These are phyloP conservation scores for Bergia puertoricense DNA, from an alignment of 92 coral and sea anemone genomes.

Conservation along the genomic window DNA sequence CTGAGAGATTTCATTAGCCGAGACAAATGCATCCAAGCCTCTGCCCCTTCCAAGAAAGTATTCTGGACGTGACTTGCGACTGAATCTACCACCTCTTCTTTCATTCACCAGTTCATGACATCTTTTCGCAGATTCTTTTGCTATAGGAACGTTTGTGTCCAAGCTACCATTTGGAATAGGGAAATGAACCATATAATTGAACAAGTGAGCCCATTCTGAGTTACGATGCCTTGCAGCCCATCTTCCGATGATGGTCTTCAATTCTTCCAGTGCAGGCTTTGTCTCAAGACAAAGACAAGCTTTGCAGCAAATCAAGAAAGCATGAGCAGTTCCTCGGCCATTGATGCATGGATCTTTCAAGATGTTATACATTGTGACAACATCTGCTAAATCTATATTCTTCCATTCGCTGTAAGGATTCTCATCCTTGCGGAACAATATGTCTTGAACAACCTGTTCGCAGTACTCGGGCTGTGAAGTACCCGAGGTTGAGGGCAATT, in stretches of 20 bases:
- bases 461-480: constrained; percentile 35
- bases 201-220: constrained; percentile 69
- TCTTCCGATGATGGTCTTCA: constrained; percentile 28
- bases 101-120: constrained; percentile 47
- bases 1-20: constrained; percentile 37
- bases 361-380: constrained; percentile 32
- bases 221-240: constrained; percentile 49
- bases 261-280: constrained; percentile 55
- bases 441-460: constrained; percentile 61
- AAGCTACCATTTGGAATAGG: constrained; percentile 64
- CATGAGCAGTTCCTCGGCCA: constrained; percentile 46
- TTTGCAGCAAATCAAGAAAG: constrained; percentile 59
- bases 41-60: constrained; percentile 67
- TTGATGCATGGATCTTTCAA: constrained; percentile 40
- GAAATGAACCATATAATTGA: constrained; percentile 68
- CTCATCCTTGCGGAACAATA: constrained; percentile 57
- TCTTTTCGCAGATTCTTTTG: constrained; percentile 48
- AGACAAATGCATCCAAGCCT: constrained; percentile 55
- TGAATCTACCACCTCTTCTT: constrained; percentile 12
- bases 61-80: constrained; percentile 66
- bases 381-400: constrained; percentile 7
- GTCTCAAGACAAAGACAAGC: constrained; percentile 55
- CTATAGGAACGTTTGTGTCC: constrained; percentile 39
- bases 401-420: constrained; percentile 65
- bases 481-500: neutral